Percentiles rank a stretch among this genome's conserved stretches.
These are phyloP conservation scores for Andrena minutula DNA, from an alignment of 2,888 invertebrate genomes.

Conservation along the genomic window DNA sequence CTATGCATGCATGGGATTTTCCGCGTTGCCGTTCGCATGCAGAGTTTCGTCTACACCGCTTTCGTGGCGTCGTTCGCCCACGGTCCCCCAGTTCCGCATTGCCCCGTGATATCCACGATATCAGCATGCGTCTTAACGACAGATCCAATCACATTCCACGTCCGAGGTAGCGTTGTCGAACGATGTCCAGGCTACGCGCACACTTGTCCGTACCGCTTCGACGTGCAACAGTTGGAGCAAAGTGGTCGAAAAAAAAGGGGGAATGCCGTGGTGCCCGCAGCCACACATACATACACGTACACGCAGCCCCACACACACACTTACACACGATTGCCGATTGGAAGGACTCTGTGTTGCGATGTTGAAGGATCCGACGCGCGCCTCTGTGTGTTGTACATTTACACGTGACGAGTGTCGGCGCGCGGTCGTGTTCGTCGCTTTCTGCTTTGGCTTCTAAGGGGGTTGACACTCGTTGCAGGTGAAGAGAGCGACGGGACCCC, in stretches of 20 bases:
- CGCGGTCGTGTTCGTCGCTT: constrained; percentile 53
- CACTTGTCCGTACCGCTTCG: constrained; percentile 25
- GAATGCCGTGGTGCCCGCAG: not conserved
- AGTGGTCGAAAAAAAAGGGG: not conserved
- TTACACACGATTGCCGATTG: constrained; percentile 10
- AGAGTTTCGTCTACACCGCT: constrained; percentile 19
- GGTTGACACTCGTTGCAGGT: constrained; percentile 78
- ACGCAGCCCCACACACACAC: not conserved
- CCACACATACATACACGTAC: not conserved
- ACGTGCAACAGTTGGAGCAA: not conserved
- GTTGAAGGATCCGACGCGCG: constrained; percentile 28
- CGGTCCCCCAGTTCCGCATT: constrained; percentile 32
- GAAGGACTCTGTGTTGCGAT: constrained; percentile 34
- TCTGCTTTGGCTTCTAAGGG: constrained; percentile 73
- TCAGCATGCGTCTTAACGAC: constrained; percentile 9
- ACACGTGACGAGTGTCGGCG: constrained; percentile 10
- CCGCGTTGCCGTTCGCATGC: constrained; percentile 41
- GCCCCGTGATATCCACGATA: constrained; percentile 19
- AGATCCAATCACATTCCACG: not conserved
- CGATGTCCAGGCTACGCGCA: constrained; percentile 15
- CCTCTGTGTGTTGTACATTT: constrained; percentile 14
- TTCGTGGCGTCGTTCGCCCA: constrained; percentile 39
- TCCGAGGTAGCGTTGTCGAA: constrained; percentile 38
- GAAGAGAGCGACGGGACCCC: constrained; percentile 80
- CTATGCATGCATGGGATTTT: constrained; percentile 34